Conservation (phyloP, 2,113 vertebrate genomes). For the Mesocricetus auratus region DNA sequence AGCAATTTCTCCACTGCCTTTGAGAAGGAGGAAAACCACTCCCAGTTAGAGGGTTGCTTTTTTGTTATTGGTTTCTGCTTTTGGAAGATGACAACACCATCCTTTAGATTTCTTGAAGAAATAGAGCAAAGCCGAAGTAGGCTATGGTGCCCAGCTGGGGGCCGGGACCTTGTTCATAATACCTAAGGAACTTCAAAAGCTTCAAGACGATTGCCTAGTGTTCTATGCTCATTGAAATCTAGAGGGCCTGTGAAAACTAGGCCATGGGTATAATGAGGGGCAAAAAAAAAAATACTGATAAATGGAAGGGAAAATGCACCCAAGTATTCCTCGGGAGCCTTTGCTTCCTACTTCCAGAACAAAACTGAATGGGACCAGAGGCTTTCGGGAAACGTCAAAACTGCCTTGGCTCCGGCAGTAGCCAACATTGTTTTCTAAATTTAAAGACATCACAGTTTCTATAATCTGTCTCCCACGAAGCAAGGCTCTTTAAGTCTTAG, state of each 20-base stretch:
- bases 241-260: constrained; percentile 73
- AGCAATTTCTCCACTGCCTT: constrained; percentile 40
- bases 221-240: constrained; percentile 60
- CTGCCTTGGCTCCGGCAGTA: constrained; percentile 46
- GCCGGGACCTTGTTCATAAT: constrained; percentile 68
- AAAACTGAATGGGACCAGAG: constrained; percentile 70
- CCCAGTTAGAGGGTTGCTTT: constrained; percentile 53
- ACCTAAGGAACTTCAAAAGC: constrained; percentile 75
- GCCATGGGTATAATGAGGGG: constrained; percentile 77
- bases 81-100: constrained; percentile 33
- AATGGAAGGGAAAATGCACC: constrained; percentile 50
- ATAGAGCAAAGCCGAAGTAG: constrained; percentile 70
- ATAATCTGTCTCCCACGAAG: constrained; percentile 68
- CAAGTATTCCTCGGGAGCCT: constrained; percentile 37
- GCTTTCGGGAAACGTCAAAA: constrained; percentile 65
- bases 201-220: constrained; percentile 59
- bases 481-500: not conserved
- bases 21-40: not conserved
- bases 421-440: constrained; percentile 79
- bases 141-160: constrained; percentile 61
- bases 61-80: constrained; percentile 62
- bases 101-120: constrained; percentile 78
- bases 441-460: constrained; percentile 73
- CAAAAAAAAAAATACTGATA: constrained; percentile 75
- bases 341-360: constrained; percentile 69